A percentile compares a stretch with the other conserved stretches of the same genome.
Evolutionary conservation across 2,797 vertebrate species (phyloP).

Genomic region (Delichon dasypus): DNA sequence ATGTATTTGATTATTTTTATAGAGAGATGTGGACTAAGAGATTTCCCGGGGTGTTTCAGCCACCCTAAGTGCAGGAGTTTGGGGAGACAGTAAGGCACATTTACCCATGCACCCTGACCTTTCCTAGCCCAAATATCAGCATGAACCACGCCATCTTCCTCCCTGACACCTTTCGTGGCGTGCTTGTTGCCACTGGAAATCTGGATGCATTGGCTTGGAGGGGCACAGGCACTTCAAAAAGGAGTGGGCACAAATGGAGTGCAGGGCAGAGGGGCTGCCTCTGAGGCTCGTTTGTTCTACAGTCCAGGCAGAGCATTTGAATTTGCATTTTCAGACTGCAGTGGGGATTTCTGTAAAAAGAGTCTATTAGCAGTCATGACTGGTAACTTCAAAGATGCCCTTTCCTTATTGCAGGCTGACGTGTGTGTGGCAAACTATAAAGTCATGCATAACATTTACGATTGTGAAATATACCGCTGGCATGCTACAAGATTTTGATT

Average conservation of each 20-base stretch:
- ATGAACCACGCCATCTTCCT: background rate
- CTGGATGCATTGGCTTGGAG: background rate
- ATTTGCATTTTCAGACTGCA: background rate
- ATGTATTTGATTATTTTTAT: background rate
- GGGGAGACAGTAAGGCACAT: background rate
- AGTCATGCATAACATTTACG: background rate
- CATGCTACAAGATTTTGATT: background rate
- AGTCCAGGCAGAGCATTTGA: background rate
- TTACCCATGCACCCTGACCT: fast-evolving
- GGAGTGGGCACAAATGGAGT: background rate
- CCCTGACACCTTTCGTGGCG: background rate
- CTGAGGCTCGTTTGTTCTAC: background rate
- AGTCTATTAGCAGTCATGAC: background rate
- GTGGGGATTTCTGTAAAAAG: background rate
- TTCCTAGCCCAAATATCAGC: background rate
- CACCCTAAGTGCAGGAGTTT: background rate
- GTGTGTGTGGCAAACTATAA: background rate
- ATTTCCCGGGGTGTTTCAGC: background rate
- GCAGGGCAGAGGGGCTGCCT: background rate
- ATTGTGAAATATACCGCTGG: background rate
- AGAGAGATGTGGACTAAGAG: background rate
- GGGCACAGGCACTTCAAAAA: background rate
- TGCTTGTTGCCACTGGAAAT: background rate
- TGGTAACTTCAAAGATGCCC: background rate
- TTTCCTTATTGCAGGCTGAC: background rate